These are phyloP conservation scores for Panurus biarmicus DNA, from an alignment of 2,113 vertebrate species.

Conservation along the genomic window DNA sequence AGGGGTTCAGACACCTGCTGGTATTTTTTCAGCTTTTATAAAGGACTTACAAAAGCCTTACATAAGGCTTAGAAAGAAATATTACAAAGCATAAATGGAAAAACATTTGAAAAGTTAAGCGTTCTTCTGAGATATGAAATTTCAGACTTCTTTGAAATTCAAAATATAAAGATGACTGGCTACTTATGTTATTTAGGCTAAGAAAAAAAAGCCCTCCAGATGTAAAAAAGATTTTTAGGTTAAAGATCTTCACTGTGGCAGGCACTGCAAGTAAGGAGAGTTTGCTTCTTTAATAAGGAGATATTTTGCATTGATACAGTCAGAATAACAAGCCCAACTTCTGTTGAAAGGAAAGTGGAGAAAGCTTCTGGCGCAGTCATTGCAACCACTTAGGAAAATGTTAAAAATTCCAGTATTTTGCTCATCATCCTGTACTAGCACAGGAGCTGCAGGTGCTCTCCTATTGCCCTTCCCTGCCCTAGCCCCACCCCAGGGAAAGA, in stretches of 20 bases:
- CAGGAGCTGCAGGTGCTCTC: background rate
- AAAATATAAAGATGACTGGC: background rate
- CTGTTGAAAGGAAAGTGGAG: background rate
- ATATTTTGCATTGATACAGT: background rate
- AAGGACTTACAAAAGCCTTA: background rate
- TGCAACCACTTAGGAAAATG: background rate
- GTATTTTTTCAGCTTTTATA: background rate
- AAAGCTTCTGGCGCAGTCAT: background rate
- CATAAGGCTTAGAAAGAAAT: background rate
- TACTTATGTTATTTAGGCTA: background rate
- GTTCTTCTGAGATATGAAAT: background rate
- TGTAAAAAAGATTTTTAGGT: background rate
- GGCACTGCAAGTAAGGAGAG: background rate
- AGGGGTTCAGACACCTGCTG: background rate
- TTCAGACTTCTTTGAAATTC: background rate
- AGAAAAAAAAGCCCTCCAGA: background rate
- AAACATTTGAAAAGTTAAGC: background rate
- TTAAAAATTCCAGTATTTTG: background rate
- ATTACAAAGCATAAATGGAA: background rate
- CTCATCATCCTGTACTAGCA: background rate
- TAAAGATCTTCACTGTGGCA: background rate
- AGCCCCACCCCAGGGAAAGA: fast-evolving
- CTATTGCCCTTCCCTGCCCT: background rate
- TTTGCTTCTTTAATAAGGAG: background rate
- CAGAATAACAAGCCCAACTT: background rate